Base-by-base conservation (phyloP, 2,797 vertebrate species). In the Capromys pilorides region DNA sequence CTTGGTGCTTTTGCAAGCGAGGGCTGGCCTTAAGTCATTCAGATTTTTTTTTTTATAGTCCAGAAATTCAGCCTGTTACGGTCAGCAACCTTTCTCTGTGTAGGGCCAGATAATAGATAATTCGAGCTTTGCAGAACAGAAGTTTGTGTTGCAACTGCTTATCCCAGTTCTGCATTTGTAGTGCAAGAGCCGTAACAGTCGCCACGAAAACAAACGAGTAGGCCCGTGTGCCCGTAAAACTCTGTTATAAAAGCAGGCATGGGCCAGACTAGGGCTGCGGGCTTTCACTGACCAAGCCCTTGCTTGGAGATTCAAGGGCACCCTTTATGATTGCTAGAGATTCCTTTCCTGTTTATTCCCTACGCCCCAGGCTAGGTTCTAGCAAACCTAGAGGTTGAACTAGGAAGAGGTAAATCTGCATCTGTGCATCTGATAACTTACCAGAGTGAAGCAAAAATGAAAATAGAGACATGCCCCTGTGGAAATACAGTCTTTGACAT, bases 11-110 rank as follows among this genome's bases (percentile, higher is more conserved):
- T 90, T 87, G 49, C 54, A 85, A 73, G 45, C 94, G 2, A 82
- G 28, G n/a, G n/a, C 86, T 95, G 62, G 59, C 86, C 59, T 96
- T 95, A 26, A 93, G 90, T 92, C 87, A 14, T 13, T 61, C 45
- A 81, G 7, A 66, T 90, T 39, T 93, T 95, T 78, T 94, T 94
- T 93, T 93, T 86, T 31, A 36, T 73, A 39, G 73, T 11, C 73
- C 80, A 94, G 75, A 86, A 94, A 86, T 57, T 71, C 26, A 91
- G 21, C 36, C 71, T 66, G 0, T 57, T 54, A 54, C 92, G 86
- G 3, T 87, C 28, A 33, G 62, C 81, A 86, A 87, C 22, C 66
- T 64, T 90, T 49, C 80, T 86, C 78, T 86, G 4, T 31, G 28
- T 19, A 75, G 14, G 2, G 16, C 26, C 31, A 84, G 13, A 88